Evolutionary conservation across 2,888 invertebrate genomes (phyloP).

Genomic region (Theretra japonica): DNA sequence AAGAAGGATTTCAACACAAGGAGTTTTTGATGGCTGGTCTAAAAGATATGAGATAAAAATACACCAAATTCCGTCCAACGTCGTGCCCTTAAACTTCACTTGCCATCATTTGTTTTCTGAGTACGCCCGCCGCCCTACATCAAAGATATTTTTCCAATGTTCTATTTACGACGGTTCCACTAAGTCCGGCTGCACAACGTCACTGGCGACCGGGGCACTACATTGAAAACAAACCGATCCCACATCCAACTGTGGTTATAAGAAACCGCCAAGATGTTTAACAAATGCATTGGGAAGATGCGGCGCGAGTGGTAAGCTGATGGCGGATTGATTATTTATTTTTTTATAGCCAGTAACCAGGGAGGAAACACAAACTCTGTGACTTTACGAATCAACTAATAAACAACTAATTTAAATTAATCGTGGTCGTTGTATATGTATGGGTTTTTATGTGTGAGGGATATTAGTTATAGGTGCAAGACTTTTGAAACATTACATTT

Average conservation of each 20-base stretch:
- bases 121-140: conserved; percentile 25
- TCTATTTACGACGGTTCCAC: conserved; percentile 37
- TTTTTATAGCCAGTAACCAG: too few species aligned
- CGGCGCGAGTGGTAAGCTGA: conserved; percentile 40
- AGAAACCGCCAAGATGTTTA: conserved; percentile 63
- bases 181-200: conserved; percentile 56
- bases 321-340: conserved; percentile 1
- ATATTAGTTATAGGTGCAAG: too few species aligned
- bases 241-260: conserved; percentile 63
- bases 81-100: conserved; percentile 18
- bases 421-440: too few species aligned
- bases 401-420: too few species aligned
- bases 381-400: too few species aligned
- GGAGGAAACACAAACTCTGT: too few species aligned
- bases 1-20: too few species aligned
- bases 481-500: too few species aligned
- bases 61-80: background rate
- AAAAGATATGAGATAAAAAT: background rate
- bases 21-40: too few species aligned
- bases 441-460: too few species aligned
- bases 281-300: conserved; percentile 47
- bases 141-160: conserved; percentile 28
- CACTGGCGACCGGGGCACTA: conserved; percentile 47
- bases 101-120: conserved; percentile 12
- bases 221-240: conserved; percentile 57